Evolutionary conservation across 2,888 invertebrate genomes (phyloP).

Genomic region (Petrophora chlorosata): DNA sequence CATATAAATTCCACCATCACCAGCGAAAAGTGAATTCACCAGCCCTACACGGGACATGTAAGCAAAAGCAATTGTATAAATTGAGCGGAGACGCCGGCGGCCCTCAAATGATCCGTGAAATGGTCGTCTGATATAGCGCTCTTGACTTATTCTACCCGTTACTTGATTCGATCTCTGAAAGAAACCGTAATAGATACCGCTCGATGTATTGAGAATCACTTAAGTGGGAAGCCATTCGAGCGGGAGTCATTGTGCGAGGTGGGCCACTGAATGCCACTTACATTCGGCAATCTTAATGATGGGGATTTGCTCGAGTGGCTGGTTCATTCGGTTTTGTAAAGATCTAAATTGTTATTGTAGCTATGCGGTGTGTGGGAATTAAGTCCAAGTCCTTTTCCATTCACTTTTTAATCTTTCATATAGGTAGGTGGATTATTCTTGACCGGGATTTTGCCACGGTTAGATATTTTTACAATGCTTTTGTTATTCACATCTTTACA

Average conservation of each 20-base stretch:
- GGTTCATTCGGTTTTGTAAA: constrained; percentile 18
- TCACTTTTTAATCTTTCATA: too few species aligned
- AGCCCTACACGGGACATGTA: constrained; percentile 35
- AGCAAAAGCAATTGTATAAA: constrained; percentile 55
- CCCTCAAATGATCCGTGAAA: constrained; percentile 56
- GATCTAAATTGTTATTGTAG: constrained; percentile 15
- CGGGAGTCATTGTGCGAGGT: constrained; percentile 28
- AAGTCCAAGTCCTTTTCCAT: neutral
- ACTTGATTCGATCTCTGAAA: constrained; percentile 50
- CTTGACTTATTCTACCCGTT: constrained; percentile 59
- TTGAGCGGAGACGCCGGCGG: constrained; percentile 49
- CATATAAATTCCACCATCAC: too few species aligned
- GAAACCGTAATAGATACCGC: constrained; percentile 43
- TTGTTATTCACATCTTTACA: too few species aligned
- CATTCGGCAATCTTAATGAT: constrained; percentile 31
- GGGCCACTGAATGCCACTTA: constrained; percentile 16
- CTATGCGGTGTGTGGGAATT: neutral
- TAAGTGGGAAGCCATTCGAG: constrained; percentile 36
- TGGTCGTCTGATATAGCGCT: constrained; percentile 52
- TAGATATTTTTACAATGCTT: too few species aligned
- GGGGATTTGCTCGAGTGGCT: constrained; percentile 19
- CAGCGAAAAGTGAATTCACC: neutral
- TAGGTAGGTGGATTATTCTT: too few species aligned
- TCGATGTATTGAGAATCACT: constrained; percentile 47
- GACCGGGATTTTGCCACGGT: too few species aligned